Percentiles rank a stretch among this genome's conserved stretches.
Evolutionary conservation across 1,140 invertebrate species (phyloP).

Genomic region (Ceratosolen solmsi): DNA sequence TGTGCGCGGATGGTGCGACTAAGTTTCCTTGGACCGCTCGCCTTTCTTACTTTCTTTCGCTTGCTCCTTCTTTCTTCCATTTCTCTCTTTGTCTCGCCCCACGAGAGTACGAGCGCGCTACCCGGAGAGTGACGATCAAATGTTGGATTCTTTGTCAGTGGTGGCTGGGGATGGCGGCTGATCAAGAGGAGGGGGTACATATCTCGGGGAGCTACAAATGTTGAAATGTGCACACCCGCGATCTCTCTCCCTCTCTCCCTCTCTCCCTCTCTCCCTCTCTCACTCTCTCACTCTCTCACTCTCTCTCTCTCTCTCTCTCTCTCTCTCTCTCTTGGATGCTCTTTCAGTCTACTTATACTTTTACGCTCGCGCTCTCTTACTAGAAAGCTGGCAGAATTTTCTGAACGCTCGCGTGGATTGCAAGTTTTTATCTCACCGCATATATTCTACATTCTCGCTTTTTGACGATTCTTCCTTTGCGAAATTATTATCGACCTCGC

Average conservation of each 20-base stretch:
- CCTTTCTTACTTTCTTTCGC: conserved; percentile 43
- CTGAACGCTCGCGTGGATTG: conserved; percentile 23
- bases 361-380: conserved; percentile 40
- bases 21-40: conserved; percentile 14
- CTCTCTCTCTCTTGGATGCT: conserved; percentile 19
- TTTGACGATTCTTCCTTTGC: conserved; percentile 2
- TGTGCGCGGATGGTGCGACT: conserved; percentile 15
- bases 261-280: conserved; percentile 28
- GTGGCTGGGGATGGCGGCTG: not conserved
- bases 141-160: conserved; percentile 51
- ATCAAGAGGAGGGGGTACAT: not conserved
- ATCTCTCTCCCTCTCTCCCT: conserved; percentile 43
- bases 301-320: conserved; percentile 26
- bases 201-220: conserved; percentile 50
- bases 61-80: conserved; percentile 1
- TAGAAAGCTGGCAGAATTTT: conserved; percentile 40
- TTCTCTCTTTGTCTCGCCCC: conserved; percentile 30
- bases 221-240: conserved; percentile 45
- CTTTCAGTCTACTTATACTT: conserved; percentile 46
- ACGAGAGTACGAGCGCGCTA: conserved; percentile 11
- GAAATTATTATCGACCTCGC: conserved; percentile 20
- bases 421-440: conserved; percentile 24
- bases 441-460: not conserved
- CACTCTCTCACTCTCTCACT: conserved; percentile 1
- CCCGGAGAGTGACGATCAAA: conserved; percentile 46